phyloP scores from a whole-genome alignment of 1,140 invertebrate species.

The Panonychus citri region DNA sequence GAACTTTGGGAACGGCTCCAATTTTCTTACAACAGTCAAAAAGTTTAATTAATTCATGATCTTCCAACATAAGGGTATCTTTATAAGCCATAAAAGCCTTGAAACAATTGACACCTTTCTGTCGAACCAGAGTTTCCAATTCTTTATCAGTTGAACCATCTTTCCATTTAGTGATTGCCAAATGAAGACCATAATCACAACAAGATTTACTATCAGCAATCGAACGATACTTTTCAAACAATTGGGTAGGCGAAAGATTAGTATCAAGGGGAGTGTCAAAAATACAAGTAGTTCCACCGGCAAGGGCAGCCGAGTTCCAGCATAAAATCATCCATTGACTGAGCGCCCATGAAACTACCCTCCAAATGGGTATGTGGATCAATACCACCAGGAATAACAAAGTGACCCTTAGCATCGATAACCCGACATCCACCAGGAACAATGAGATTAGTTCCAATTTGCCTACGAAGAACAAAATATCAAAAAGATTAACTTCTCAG shows the following conservation, averaged over 20 bases:
- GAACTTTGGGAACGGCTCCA: constrained; percentile 69
- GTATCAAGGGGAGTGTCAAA: constrained; percentile 25
- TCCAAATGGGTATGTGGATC: constrained; percentile 73
- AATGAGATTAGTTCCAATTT: constrained; percentile 50
- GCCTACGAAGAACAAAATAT: constrained; percentile 20
- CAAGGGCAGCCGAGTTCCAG: constrained; percentile 65
- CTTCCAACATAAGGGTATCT: constrained; percentile 71
- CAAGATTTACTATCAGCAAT: constrained; percentile 88
- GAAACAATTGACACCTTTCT: constrained; percentile 72
- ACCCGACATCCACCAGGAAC: constrained; percentile 46
- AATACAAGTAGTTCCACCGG: constrained; percentile 75
- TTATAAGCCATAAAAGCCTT: constrained; percentile 94
- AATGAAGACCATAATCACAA: constrained; percentile 87
- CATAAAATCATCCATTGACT: constrained; percentile 60
- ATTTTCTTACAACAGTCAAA: constrained; percentile 56
- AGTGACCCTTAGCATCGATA: constrained; percentile 55
- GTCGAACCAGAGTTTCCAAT: constrained; percentile 24
- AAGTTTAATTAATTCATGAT: constrained; percentile 59
- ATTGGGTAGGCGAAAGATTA: constrained; percentile 53
- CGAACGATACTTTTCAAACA: constrained; percentile 66
- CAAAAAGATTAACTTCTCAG: not conserved
- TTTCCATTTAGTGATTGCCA: constrained; percentile 75
- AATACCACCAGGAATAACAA: constrained; percentile 60
- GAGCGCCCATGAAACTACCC: constrained; percentile 57
- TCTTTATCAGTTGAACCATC: constrained; percentile 28